Evolutionary conservation across 2,888 invertebrate species (phyloP).

Genomic region (Epinotia nisella): DNA sequence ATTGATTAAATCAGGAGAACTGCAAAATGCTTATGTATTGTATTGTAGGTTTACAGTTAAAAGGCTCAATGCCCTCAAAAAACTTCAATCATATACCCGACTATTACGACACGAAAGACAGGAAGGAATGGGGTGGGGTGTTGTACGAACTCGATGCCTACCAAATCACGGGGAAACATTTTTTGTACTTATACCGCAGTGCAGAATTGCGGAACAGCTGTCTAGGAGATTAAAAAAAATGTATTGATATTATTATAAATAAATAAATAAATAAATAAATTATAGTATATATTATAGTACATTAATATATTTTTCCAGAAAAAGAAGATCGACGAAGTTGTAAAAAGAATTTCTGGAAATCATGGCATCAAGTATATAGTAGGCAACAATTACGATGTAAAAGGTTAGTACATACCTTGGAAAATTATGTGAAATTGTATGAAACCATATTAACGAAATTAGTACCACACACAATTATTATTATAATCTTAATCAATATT

Average conservation of each 20-base stretch:
- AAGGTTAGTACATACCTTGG: not conserved
- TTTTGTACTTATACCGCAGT: not conserved
- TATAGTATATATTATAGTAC: too few species aligned
- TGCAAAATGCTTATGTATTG: not conserved
- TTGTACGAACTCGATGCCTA: too few species aligned
- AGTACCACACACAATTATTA: too few species aligned
- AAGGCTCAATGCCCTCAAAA: too few species aligned
- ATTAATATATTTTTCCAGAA: constrained; percentile 4
- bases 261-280: too few species aligned
- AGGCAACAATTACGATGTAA: constrained; percentile 15
- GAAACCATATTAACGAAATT: not conserved
- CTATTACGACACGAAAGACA: too few species aligned
- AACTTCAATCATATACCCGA: too few species aligned
- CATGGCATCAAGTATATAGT: constrained; percentile 9
- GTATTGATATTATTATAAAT: not conserved
- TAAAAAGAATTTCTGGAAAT: not conserved
- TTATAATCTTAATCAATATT: not conserved
- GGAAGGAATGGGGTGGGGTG: too few species aligned
- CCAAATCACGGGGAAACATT: too few species aligned
- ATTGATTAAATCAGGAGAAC: not conserved
- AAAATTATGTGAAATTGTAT: not conserved
- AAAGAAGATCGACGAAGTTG: not conserved
- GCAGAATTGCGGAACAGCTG: not conserved
- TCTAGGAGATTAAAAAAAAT: not conserved
- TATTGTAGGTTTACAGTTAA: too few species aligned